Conservation (phyloP, 2,113 vertebrate species). For the Sylvilagus bachmani region DNA sequence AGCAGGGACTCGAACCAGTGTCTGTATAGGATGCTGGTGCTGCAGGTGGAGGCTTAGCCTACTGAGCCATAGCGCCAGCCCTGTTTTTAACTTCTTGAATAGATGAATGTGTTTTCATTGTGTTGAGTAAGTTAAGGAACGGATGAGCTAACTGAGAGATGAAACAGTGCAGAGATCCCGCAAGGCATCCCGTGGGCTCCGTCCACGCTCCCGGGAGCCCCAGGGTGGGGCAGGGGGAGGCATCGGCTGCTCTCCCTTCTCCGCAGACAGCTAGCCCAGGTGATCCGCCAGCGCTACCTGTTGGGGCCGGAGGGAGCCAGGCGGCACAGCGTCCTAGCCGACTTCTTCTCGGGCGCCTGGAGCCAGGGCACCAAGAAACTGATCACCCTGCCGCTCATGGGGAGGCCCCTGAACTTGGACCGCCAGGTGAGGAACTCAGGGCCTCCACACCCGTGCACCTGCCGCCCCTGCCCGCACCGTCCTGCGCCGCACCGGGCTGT, state of each 20-base stretch:
- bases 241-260: neutral
- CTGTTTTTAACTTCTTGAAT: no score
- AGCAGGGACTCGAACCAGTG: no score
- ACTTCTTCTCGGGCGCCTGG: conserved; percentile 92
- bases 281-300: conserved; percentile 85
- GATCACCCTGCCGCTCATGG: conserved; percentile 83
- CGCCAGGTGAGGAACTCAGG: conserved; percentile 87
- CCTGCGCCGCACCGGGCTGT: accelerated
- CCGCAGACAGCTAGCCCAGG: conserved; percentile 88
- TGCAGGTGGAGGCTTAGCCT: no score
- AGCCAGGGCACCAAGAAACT: conserved; percentile 89
- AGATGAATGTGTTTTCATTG: no score
- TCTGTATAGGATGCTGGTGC: no score
- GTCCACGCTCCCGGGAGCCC: no score
- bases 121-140: no score
- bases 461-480: neutral
- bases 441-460: no score
- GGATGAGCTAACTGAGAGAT: no score
- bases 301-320: conserved; percentile 78
- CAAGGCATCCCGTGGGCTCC: neutral
- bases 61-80: no score
- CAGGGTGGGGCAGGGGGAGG: no score
- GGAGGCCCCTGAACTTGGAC: conserved; percentile 88
- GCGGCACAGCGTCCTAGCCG: conserved; percentile 86
- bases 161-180: no score